Evolutionary conservation across 2,113 vertebrate genomes (phyloP).

Genomic region (Nyctereutes procyonoides): DNA sequence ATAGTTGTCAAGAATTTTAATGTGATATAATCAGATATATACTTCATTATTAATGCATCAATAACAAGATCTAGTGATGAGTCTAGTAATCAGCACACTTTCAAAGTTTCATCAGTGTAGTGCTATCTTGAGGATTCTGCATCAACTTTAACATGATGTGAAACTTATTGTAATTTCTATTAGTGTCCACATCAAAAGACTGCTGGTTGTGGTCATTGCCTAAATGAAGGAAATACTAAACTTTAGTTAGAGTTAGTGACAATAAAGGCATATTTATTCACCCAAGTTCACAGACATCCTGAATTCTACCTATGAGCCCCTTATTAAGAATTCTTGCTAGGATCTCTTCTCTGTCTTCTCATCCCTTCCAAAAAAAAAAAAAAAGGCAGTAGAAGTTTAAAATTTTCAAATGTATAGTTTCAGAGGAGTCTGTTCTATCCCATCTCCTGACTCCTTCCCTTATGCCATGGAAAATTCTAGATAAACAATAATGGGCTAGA

Average conservation of each 20-base stretch:
- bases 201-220: background rate
- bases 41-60: background rate
- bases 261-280: background rate
- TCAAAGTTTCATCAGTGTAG: background rate
- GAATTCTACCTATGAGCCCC: background rate
- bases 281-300: background rate
- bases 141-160: background rate
- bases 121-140: background rate
- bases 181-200: background rate
- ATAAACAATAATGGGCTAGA: background rate
- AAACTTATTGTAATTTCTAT: background rate
- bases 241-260: background rate
- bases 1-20: background rate
- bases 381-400: background rate
- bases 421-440: background rate
- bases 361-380: background rate
- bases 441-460: background rate
- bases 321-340: background rate
- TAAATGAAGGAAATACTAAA: background rate
- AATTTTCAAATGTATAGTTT: background rate
- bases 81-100: background rate
- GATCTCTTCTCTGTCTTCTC: background rate
- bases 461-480: background rate
- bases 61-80: background rate
- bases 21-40: background rate